Evolutionary conservation across 2,888 invertebrate species (phyloP), one percentile per base, ranked within the genome.

Genomic region (Drosophila longiperda): DNA sequence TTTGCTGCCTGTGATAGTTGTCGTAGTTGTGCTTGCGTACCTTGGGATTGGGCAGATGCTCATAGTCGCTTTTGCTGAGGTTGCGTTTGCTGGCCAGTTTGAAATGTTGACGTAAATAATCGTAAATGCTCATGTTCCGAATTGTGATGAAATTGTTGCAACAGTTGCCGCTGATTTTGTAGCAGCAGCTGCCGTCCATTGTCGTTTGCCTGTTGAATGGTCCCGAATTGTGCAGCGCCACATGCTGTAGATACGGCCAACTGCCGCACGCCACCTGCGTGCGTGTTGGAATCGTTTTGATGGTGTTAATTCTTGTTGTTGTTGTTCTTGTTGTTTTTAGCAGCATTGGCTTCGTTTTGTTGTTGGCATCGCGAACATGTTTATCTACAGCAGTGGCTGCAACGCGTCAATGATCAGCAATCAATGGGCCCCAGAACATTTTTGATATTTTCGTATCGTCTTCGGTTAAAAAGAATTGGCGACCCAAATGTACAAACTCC

Each of bases 371-470:
- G 67, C 62, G 61, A 77, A 79, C 81, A 75, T 69, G 26, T 58
- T 80, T 70, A 77, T 83, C 88, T 86, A 87, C 86, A 87, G 87
- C 84, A 75, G 88, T 86, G 84, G 70, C 88, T 83, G 83, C 74
- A 70, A 64, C 86, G 62, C 91, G 91, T 92, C 92, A 92, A 85
- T 95, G 94, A 78, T 95, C 94, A 71, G 94, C 93, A 66, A 94
- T 94, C 57, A 97, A 93, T 11, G 97, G 97, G 36, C 97, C 97
- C 97, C 97, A 97, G 90, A 97, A 97, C 94, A 96, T 96, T 93
- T 96, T 97, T 85, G 97, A 97, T 71, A 97, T 96, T 80, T 94
- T 95, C 4, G 93, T 94, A 82, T 96, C 95, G 91, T 97, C 96
- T 90, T 97, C 96, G 0, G 96, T 95, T 60, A 96, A 93, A 93